Evolutionary conservation across 2,888 invertebrate genomes (phyloP).

Genomic region (Drosophila kambysellisi): DNA sequence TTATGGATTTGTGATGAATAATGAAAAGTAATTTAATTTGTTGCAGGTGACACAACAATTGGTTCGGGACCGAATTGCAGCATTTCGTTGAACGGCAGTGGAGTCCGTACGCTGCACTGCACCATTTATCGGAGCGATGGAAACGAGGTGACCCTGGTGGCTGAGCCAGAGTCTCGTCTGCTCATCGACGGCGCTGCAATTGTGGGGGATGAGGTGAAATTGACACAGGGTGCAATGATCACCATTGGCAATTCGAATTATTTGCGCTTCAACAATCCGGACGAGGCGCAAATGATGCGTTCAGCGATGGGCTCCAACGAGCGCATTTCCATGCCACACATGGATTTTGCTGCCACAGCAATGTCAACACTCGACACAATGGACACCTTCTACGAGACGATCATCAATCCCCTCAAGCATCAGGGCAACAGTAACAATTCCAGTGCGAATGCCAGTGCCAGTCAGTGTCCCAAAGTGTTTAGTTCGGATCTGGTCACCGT

Average conservation of each 20-base stretch:
- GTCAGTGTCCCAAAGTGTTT: slow-evolving; percentile 91
- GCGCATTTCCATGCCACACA: slow-evolving; percentile 92
- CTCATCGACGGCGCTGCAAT: slow-evolving; percentile 91
- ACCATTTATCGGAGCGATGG: slow-evolving; percentile 92
- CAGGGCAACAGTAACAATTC: slow-evolving; percentile 6
- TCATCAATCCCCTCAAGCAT: slow-evolving; percentile 68
- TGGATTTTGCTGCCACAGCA: slow-evolving; percentile 86
- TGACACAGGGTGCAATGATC: slow-evolving; percentile 96
- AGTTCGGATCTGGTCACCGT: slow-evolving; percentile 91
- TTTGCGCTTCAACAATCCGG: slow-evolving; percentile 96
- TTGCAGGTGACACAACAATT: slow-evolving; percentile 92
- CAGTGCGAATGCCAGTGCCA: slow-evolving; percentile 35
- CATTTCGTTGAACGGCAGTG: slow-evolving; percentile 93
- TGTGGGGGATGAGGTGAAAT: slow-evolving; percentile 88
- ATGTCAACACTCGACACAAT: slow-evolving; percentile 65
- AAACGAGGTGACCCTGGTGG: slow-evolving; percentile 93
- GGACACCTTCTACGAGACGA: slow-evolving; percentile 82
- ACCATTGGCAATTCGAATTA: slow-evolving; percentile 96
- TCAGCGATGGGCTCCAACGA: slow-evolving; percentile 90
- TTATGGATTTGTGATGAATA: slow-evolving; percentile 13
- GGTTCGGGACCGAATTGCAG: slow-evolving; percentile 93
- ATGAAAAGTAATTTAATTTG: slow-evolving; percentile 1
- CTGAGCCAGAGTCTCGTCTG: slow-evolving; percentile 89
- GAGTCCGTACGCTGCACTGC: slow-evolving; percentile 93
- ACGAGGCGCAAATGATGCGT: slow-evolving; percentile 94